Evolutionary conservation across 64 coral and sea anemone genomes (phyloP).

Genomic region (Dendrophyllia cribrosa): DNA sequence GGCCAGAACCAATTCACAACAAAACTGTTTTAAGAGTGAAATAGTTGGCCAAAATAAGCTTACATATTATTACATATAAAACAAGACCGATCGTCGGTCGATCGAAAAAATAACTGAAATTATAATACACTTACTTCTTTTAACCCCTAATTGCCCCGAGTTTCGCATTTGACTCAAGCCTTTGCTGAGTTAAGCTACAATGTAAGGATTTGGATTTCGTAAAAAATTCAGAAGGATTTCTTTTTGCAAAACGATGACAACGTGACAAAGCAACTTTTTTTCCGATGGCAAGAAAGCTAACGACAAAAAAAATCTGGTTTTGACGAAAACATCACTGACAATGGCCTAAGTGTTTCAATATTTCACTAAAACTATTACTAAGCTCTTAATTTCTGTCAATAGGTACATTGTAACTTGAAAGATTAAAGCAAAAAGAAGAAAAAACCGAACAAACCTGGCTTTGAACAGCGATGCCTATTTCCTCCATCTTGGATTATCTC

Average conservation of each 20-base stretch:
- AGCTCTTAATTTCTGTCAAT: not conserved
- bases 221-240: not conserved
- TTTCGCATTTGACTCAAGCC: too few species aligned
- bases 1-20: not conserved
- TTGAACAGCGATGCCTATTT: constrained; percentile 86
- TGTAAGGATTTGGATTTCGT: too few species aligned
- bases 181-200: too few species aligned
- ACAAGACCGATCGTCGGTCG: too few species aligned
- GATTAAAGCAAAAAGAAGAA: not conserved
- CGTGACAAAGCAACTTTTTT: constrained; percentile 36
- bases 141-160: too few species aligned
- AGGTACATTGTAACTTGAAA: not conserved
- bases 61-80: too few species aligned
- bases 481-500: constrained; percentile 90
- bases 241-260: not conserved
- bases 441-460: constrained; percentile 70
- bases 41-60: too few species aligned
- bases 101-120: too few species aligned
- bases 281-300: not conserved
- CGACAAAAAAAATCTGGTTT: not conserved
- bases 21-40: not conserved
- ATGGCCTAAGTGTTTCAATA: not conserved
- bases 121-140: too few species aligned
- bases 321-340: not conserved
- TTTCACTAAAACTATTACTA: not conserved